Evolutionary conservation across 2,113 vertebrate genomes (phyloP), one percentile per base, ranked within the genome.

Genomic region (Merops nubicus): DNA sequence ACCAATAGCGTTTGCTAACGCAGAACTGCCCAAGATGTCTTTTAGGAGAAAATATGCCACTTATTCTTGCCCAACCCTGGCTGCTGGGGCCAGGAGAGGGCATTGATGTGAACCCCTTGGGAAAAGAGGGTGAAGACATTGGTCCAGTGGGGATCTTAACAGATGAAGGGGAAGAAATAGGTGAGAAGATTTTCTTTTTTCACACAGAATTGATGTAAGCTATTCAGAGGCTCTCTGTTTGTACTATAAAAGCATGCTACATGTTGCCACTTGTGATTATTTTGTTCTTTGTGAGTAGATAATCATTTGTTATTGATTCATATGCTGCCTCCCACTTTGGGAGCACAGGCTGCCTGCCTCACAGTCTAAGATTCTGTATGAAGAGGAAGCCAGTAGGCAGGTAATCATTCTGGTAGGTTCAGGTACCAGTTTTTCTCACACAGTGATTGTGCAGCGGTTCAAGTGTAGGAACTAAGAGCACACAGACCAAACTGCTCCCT

Each of bases 51-150:
- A 48, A 26, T 12, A 7, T 74, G 48, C 29, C 18, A 33, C 8
- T 45, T 79, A 48, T 1, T 82, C 31, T 31, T 53, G 45, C 31
- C 50, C 26, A 70, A 5, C 15, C 26, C 50, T 69, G 36, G 21
- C 36, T 80, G 12, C 54, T 69, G 7, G 20, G 53, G 14, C 26
- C 89, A 42, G 28, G 10, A 34, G 15, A 15, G 45, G 26, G 25
- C 3, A 0, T 47, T 1, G 1, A 12, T 34, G 57, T 33, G n/a
- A 63, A 21, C 12, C 20, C 2, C 42, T 40, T 63, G n/a, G 23
- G 62, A 69, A 50, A 3, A 60, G 15, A 5, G 28, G 15, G 22
- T 40, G 14, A 85, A 73, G 16, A 33, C 29, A 28, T 26, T 26
- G 60, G 13, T 63, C n/a, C 23, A 25, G 15, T 45, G 29, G 33